Conservation (phyloP, 37 sponge, comb jelly and placozoan genomes). For the Halichondria panicea region DNA sequence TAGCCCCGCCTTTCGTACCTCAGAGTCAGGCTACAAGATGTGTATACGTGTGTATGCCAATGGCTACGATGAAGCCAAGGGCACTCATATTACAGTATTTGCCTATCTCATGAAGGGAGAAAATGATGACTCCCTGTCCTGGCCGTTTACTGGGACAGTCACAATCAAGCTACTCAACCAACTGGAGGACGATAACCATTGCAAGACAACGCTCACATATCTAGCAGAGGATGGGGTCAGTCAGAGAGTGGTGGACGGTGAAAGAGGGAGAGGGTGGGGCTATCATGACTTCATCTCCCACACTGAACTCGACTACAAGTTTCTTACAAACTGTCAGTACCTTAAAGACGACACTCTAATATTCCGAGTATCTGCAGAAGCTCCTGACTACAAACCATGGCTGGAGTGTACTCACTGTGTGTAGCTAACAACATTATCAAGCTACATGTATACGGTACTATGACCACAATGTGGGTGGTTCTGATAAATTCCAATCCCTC, state of each 20-base stretch:
- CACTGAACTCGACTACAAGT: constrained; percentile 3
- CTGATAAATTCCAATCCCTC: too few species aligned
- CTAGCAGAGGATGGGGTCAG: constrained; percentile 1
- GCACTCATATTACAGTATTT: constrained; percentile 34
- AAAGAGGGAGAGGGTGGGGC: too few species aligned
- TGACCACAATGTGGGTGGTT: too few species aligned
- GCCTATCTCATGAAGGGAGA: constrained; percentile 41
- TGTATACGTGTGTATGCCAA: constrained; percentile 32
- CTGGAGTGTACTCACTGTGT: too few species aligned
- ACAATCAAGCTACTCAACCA: constrained; percentile 50
- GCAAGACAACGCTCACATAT: not conserved
- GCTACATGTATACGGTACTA: too few species aligned
- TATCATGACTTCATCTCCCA: constrained; percentile 13
- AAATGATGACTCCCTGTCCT: constrained; percentile 34
- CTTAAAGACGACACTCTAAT: constrained; percentile 58
- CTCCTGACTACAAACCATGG: too few species aligned
- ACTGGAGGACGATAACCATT: constrained; percentile 26
- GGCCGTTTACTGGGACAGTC: constrained; percentile 24
- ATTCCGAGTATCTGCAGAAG: too few species aligned
- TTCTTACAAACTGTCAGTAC: constrained; percentile 26
- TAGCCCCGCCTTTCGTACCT: constrained; percentile 25
- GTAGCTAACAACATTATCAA: too few species aligned
- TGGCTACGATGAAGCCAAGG: constrained; percentile 37
- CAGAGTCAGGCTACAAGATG: constrained; percentile 41
- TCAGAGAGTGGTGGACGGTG: too few species aligned